These are phyloP conservation scores for Muntiacus muntjak DNA, from an alignment of 2,113 vertebrate species.

Conservation along the genomic window DNA sequence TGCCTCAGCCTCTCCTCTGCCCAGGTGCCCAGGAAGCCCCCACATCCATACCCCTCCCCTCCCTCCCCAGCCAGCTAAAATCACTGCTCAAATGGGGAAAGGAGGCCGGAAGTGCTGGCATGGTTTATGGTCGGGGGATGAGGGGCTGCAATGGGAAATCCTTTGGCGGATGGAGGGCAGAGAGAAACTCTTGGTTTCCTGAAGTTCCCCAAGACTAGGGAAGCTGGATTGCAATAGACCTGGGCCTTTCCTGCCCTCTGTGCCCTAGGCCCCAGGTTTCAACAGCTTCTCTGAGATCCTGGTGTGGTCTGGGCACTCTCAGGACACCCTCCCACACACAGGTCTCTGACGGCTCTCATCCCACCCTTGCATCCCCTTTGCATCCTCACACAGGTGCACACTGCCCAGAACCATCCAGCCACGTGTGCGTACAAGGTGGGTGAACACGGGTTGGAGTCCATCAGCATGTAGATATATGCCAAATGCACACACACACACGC, in stretches of 20 bases:
- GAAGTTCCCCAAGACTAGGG: neutral
- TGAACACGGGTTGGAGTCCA: neutral
- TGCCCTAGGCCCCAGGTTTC: neutral
- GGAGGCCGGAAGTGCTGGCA: rapidly evolving
- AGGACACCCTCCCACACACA: neutral
- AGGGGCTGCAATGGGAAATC: neutral
- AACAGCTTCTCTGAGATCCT: neutral
- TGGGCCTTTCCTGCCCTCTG: neutral
- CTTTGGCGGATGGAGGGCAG: neutral
- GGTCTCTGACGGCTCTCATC: neutral
- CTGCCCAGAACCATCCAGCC: neutral
- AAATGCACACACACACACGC: rapidly evolving
- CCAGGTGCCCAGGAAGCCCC: neutral
- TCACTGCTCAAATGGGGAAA: neutral
- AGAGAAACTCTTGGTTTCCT: neutral
- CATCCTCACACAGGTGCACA: neutral
- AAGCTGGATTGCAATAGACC: neutral
- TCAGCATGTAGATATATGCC: rapidly evolving
- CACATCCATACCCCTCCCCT: rapidly evolving
- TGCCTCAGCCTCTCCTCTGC: neutral
- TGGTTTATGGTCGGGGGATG: too few relatives aligned
- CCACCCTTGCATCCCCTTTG: neutral
- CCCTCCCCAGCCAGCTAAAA: neutral
- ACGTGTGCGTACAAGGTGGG: neutral
- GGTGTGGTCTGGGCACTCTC: neutral